These are phyloP conservation scores for Lanistes nyassanus DNA, from an alignment of 1,140 invertebrate species.

Conservation along the genomic window DNA sequence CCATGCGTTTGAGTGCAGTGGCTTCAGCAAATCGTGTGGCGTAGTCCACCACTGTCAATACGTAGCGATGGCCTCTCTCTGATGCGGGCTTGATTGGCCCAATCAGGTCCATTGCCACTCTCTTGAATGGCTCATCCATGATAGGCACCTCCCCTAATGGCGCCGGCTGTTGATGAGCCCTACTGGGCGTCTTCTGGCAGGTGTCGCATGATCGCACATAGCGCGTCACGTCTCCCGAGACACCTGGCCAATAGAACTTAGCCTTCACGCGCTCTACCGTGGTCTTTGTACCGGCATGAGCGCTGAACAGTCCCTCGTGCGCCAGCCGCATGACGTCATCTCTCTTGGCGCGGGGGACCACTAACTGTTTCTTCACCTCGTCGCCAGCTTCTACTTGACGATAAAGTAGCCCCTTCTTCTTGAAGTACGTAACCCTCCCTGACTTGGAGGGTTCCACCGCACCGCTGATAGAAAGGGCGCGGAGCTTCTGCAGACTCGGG, in stretches of 20 bases:
- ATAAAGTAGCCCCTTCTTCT: no score
- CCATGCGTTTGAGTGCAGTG: constrained; percentile 26
- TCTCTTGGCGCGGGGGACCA: background rate
- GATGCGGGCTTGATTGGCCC: constrained; percentile 31
- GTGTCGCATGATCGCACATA: constrained; percentile 26
- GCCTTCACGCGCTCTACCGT: constrained; percentile 14
- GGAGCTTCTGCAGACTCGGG: no score
- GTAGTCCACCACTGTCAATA: constrained; percentile 37
- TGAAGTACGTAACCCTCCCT: no score
- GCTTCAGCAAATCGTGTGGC: constrained; percentile 33
- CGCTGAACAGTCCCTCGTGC: constrained; percentile 20
- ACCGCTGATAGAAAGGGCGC: no score
- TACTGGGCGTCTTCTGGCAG: constrained; percentile 24
- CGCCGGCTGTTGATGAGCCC: constrained; percentile 18
- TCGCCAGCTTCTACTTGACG: no score
- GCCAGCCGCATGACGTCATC: constrained; percentile 6
- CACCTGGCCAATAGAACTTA: constrained; percentile 30
- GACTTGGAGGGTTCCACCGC: no score
- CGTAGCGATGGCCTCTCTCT: constrained; percentile 35
- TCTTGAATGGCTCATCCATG: constrained; percentile 36
- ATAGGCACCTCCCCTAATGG: constrained; percentile 30
- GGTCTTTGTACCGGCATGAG: constrained; percentile 15
- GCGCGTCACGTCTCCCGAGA: constrained; percentile 8
- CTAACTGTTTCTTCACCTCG: background rate
- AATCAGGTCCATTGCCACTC: constrained; percentile 39